phyloP scores from a whole-genome alignment of 2,113 vertebrate genomes.

The Lethenteron camtschaticum region DNA sequence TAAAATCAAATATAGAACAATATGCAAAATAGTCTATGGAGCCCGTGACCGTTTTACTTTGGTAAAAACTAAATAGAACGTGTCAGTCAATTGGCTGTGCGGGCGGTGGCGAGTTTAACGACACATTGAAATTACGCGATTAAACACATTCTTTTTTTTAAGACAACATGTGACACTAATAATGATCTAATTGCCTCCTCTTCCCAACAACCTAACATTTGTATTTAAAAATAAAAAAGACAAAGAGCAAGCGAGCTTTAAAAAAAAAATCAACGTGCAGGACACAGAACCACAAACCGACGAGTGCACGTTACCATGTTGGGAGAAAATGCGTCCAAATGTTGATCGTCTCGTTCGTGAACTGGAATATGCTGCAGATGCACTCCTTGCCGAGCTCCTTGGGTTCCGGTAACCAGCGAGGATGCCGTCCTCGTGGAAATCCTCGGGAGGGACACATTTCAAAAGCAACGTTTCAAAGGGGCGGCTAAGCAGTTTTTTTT shows the following conservation, averaged over 20 bases:
- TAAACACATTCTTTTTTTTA: no score
- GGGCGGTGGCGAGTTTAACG: neutral
- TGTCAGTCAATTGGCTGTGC: neutral
- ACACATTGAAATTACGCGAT: neutral
- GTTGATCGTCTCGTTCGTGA: slow-evolving; percentile 59
- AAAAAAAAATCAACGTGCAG: neutral
- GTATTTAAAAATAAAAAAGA: accelerated
- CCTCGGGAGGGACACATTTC: slow-evolving; percentile 19
- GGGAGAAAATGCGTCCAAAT: slow-evolving; percentile 73
- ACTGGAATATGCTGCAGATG: slow-evolving; percentile 54
- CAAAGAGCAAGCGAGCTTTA: accelerated
- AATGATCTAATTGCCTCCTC: neutral
- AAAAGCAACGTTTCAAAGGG: neutral
- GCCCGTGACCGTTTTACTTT: neutral
- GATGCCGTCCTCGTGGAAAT: slow-evolving; percentile 52
- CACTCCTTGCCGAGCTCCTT: slow-evolving; percentile 49
- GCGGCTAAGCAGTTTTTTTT: no score
- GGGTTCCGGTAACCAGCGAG: slow-evolving; percentile 45
- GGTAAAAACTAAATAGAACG: neutral
- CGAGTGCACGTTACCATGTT: slow-evolving; percentile 26
- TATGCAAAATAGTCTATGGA: no score
- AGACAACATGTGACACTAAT: no score
- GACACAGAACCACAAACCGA: neutral
- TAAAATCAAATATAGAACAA: neutral
- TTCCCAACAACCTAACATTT: neutral